Evolutionary conservation across 2,113 vertebrate genomes (phyloP).

Genomic region (Edolisoma coerulescens): DNA sequence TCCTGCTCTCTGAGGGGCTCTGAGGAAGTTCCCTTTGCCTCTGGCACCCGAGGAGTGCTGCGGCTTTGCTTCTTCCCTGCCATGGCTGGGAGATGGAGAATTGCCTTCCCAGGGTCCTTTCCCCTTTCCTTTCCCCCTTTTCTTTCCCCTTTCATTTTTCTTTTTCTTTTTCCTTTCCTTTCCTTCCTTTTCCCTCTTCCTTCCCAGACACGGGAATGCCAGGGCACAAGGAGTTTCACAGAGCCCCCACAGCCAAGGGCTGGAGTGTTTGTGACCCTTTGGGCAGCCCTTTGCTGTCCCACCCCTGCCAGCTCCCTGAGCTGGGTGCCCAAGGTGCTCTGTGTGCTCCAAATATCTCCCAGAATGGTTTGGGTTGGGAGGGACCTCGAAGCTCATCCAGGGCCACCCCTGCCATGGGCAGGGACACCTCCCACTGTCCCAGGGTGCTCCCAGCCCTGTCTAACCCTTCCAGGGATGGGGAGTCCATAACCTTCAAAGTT

Average conservation of each 20-base stretch:
- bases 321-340: not conserved
- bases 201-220: not conserved
- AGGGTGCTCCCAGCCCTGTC: not conserved
- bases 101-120: not conserved
- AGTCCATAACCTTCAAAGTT: not conserved
- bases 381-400: accelerated
- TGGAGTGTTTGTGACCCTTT: not conserved
- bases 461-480: not conserved
- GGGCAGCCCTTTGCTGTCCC: not conserved
- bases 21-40: not conserved
- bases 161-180: too few species aligned
- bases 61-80: not conserved
- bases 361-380: not conserved
- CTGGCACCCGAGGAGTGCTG: not conserved
- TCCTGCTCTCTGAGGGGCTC: not conserved
- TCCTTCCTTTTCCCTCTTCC: too few species aligned
- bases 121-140: too few species aligned
- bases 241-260: not conserved
- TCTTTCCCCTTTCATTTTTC: too few species aligned
- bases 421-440: not conserved
- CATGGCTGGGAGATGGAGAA: not conserved
- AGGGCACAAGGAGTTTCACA: not conserved
- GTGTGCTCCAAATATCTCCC: not conserved
- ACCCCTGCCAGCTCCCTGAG: not conserved
- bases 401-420: not conserved